Evolutionary conservation across 92 coral and sea anemone species (phyloP).

Genomic region (Palythoa heliodiscus): DNA sequence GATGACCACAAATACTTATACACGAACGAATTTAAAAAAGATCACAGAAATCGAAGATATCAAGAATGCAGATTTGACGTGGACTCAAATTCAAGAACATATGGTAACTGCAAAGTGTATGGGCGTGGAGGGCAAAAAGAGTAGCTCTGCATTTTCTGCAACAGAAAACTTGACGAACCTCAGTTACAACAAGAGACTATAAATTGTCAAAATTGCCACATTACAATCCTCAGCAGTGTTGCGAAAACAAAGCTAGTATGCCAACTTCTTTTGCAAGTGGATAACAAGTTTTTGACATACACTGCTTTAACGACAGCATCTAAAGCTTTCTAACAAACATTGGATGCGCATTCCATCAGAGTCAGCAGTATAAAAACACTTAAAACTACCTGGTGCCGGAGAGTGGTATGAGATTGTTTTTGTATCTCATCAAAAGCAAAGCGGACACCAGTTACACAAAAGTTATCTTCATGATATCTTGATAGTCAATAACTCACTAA

Average conservation of each 20-base stretch:
- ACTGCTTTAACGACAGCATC: conserved; percentile 68
- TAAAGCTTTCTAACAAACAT: conserved; percentile 63
- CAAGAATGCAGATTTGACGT: conserved; percentile 42
- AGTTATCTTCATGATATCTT: conserved; percentile 52
- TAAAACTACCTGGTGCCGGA: conserved; percentile 53
- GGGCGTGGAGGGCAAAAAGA: conserved; percentile 51
- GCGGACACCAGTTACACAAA: conserved; percentile 55
- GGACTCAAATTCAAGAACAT: conserved; percentile 45
- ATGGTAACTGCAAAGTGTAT: conserved; percentile 54
- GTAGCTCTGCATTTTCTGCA: conserved; percentile 58
- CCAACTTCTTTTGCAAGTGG: conserved; percentile 61
- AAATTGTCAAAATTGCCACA: conserved; percentile 61
- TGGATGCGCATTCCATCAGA: conserved; percentile 35
- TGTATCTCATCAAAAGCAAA: conserved; percentile 42
- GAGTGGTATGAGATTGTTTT: conserved; percentile 47
- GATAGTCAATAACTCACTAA: conserved; percentile 51
- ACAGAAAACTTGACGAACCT: conserved; percentile 49
- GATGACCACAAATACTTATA: conserved; percentile 63
- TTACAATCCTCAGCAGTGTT: conserved; percentile 43
- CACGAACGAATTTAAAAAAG: conserved; percentile 58
- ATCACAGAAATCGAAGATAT: conserved; percentile 59
- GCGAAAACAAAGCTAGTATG: conserved; percentile 54
- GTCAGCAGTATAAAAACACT: conserved; percentile 22
- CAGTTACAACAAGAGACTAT: conserved; percentile 45
- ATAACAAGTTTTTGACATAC: conserved; percentile 61